Percentiles rank a stretch among this genome's conserved stretches.
phyloP scores from a whole-genome alignment of 2,797 vertebrate genomes.

The Chanos chanos region DNA sequence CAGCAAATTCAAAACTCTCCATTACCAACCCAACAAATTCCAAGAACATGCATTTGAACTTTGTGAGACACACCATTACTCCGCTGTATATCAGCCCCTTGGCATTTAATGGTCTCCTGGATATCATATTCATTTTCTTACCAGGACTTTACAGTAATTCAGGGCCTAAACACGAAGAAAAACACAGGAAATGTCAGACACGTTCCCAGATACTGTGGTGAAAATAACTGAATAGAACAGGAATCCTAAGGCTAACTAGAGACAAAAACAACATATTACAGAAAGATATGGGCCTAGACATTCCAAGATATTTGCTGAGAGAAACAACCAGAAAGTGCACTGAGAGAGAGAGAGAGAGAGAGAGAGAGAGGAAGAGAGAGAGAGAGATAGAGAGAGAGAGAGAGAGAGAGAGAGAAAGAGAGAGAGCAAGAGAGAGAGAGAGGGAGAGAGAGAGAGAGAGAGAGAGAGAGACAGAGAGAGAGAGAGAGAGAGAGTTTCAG shows the following conservation, averaged over 20 bases:
- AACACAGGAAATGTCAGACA: constrained; percentile 36
- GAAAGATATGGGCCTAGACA: too few relatives aligned
- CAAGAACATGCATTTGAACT: constrained; percentile 20
- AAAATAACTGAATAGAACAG: too few relatives aligned
- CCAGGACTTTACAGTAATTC: constrained; percentile 62
- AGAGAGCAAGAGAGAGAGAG: too few relatives aligned
- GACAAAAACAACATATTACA: too few relatives aligned
- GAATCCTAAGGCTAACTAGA: too few relatives aligned
- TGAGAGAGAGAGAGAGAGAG: too few relatives aligned
- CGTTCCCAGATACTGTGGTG: too few relatives aligned
- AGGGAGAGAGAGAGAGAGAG: constrained; percentile 17
- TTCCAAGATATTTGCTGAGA: too few relatives aligned
- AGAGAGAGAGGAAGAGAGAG: too few relatives aligned
- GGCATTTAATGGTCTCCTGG: constrained; percentile 63
- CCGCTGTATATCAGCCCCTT: constrained; percentile 64
- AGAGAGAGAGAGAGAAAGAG: too few relatives aligned
- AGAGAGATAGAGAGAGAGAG: too few relatives aligned
- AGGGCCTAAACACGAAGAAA: constrained; percentile 56
- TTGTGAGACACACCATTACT: constrained; percentile 42
- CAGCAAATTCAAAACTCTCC: not conserved
- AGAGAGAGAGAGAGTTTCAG: not conserved
- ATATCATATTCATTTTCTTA: constrained; percentile 58
- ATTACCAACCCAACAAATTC: not conserved
- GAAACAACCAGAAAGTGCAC: too few relatives aligned
- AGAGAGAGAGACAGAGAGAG: constrained; percentile 20